A percentile compares a stretch with the other conserved stretches of the same genome.
Evolutionary conservation across 2,797 vertebrate species (phyloP).

Genomic region (Poeciliopsis infans): DNA sequence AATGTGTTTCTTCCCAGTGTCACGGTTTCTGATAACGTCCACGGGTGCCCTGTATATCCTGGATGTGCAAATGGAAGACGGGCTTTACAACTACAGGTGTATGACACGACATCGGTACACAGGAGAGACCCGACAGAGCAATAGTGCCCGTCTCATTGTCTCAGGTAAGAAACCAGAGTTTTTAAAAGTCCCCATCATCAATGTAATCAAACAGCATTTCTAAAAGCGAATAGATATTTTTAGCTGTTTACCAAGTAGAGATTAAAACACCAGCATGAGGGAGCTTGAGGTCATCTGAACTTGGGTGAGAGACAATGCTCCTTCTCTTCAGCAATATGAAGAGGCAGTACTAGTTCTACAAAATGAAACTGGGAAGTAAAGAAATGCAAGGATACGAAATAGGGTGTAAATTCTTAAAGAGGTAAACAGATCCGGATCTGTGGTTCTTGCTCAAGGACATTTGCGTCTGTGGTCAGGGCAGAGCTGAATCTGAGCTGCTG

Average conservation of each 20-base stretch:
- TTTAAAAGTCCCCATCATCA: neutral
- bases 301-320: neutral
- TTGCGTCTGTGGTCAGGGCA: too few species aligned
- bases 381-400: neutral
- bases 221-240: neutral
- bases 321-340: neutral
- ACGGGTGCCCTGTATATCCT: conserved; percentile 99
- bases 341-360: neutral
- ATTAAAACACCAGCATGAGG: neutral
- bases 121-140: conserved; percentile 96
- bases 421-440: neutral
- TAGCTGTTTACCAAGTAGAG: neutral
- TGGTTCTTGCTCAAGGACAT: neutral
- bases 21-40: conserved; percentile 99
- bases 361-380: neutral
- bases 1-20: conserved; percentile 60
- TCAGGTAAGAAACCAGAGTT: conserved; percentile 83
- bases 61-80: conserved; percentile 98
- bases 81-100: conserved; percentile 98
- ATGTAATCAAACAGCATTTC: neutral
- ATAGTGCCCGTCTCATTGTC: conserved; percentile 97
- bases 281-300: neutral
- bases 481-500: neutral
- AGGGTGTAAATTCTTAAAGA: too few species aligned
- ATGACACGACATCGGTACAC: conserved; percentile 97